Percentiles rank a stretch among this genome's conserved stretches.
Evolutionary conservation across 2,888 invertebrate species (phyloP).

Genomic region (Druceiella hillmani): DNA sequence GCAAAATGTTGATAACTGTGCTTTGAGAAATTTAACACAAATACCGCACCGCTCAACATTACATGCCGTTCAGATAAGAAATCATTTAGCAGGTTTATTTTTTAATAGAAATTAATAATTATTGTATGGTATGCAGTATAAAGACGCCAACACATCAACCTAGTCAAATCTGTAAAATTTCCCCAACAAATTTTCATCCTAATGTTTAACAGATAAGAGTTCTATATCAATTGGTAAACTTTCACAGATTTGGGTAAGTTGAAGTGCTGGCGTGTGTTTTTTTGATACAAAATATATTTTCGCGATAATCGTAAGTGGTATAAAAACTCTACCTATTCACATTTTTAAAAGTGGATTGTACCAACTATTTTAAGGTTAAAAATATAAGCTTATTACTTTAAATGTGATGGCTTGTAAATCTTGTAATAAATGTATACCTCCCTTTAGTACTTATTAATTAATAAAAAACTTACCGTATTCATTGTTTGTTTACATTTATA

Average conservation of each 20-base stretch:
- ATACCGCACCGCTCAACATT: not conserved
- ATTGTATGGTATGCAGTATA: not conserved
- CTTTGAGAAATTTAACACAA: not conserved
- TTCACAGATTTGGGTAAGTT: too few relatives aligned
- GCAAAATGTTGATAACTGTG: not conserved
- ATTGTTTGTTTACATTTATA: not conserved
- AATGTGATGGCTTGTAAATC: not conserved
- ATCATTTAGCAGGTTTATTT: not conserved
- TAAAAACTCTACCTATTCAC: too few relatives aligned
- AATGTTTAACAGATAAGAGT: too few relatives aligned
- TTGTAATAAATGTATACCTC: not conserved
- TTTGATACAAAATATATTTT: too few relatives aligned
- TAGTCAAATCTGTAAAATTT: too few relatives aligned
- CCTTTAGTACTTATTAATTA: not conserved
- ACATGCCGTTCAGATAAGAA: not conserved
- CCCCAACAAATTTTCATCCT: too few relatives aligned
- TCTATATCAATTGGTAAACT: too few relatives aligned
- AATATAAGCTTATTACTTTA: conserved; percentile 1
- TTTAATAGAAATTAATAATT: not conserved
- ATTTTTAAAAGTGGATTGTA: too few relatives aligned
- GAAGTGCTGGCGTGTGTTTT: too few relatives aligned
- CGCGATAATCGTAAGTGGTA: too few relatives aligned
- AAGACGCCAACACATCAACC: too few relatives aligned
- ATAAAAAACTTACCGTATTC: not conserved
- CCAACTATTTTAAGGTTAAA: not conserved